phyloP scores from a whole-genome alignment of 2,797 vertebrate genomes.

The Hemibagrus guttatus region DNA sequence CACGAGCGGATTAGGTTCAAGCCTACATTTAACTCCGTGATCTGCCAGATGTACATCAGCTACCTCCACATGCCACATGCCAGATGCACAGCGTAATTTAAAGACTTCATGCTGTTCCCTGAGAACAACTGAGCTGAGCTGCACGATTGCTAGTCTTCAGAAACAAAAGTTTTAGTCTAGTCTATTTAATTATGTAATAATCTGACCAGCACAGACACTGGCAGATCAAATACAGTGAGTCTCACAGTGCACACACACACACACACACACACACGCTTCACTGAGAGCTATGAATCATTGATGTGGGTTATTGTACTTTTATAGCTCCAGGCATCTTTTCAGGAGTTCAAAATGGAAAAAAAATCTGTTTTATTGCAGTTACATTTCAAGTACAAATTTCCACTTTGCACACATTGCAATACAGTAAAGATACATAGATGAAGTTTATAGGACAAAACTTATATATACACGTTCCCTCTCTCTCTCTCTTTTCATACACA shows the following conservation, averaged over 20 bases:
- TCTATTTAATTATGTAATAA: constrained; percentile 42
- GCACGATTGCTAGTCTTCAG: background rate
- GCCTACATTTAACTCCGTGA: constrained; percentile 59
- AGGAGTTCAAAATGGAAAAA: constrained; percentile 36
- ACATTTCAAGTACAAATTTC: constrained; percentile 4
- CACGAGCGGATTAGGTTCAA: constrained; percentile 43
- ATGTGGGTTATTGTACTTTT: constrained; percentile 47
- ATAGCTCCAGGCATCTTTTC: constrained; percentile 37
- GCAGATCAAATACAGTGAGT: background rate
- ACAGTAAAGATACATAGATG: background rate
- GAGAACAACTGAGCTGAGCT: constrained; percentile 14
- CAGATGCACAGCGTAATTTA: constrained; percentile 78
- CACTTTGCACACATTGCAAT: background rate
- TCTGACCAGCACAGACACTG: constrained; percentile 18
- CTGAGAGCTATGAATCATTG: constrained; percentile 47
- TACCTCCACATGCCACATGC: constrained; percentile 59
- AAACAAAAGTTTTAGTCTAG: constrained; percentile 7
- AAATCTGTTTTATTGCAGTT: constrained; percentile 15
- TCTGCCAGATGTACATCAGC: constrained; percentile 69
- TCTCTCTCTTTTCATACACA: background rate
- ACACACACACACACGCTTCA: constrained; percentile 42
- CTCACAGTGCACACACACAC: background rate
- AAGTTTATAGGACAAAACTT: background rate
- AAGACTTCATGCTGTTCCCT: constrained; percentile 49
- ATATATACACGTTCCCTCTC: background rate